Percentiles rank a stretch among this genome's conserved stretches.
Evolutionary conservation across 2,888 invertebrate genomes (phyloP).

Genomic region (Coenonympha arcania): DNA sequence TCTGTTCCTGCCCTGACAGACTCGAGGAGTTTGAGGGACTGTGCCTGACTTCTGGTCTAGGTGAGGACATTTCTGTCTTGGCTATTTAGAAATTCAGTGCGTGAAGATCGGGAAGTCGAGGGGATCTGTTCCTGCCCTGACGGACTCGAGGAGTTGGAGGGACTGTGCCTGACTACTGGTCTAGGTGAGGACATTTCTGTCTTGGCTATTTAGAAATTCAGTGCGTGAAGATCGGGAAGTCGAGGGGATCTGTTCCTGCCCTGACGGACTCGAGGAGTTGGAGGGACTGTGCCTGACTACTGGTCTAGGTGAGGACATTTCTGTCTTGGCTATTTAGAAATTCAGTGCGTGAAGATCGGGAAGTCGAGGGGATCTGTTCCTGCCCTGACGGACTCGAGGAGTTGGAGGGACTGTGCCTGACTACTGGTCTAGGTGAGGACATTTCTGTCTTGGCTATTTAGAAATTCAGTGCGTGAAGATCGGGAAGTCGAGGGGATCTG

Average conservation of each 20-base stretch:
- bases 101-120: too few relatives aligned
- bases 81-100: conserved; percentile 54
- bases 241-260: conserved; percentile 51
- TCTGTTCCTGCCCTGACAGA: conserved; percentile 51
- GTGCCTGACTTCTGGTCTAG: conserved; percentile 49
- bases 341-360: conserved; percentile 43
- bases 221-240: conserved; percentile 41
- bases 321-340: too few relatives aligned
- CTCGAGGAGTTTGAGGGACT: conserved; percentile 40
- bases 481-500: conserved; percentile 46
- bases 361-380: conserved; percentile 44
- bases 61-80: too few relatives aligned
- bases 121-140: conserved; percentile 53
- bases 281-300: conserved; percentile 49
- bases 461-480: conserved; percentile 46
- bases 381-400: conserved; percentile 45
- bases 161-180: conserved; percentile 49
- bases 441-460: too few relatives aligned
- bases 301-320: too few relatives aligned
- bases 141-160: conserved; percentile 35
- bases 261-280: conserved; percentile 34
- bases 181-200: too few relatives aligned
- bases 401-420: conserved; percentile 47
- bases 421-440: conserved; percentile 47
- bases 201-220: conserved; percentile 52